Evolutionary conservation across 2,797 vertebrate genomes (phyloP).

Genomic region (Neopelma chrysocephalum): DNA sequence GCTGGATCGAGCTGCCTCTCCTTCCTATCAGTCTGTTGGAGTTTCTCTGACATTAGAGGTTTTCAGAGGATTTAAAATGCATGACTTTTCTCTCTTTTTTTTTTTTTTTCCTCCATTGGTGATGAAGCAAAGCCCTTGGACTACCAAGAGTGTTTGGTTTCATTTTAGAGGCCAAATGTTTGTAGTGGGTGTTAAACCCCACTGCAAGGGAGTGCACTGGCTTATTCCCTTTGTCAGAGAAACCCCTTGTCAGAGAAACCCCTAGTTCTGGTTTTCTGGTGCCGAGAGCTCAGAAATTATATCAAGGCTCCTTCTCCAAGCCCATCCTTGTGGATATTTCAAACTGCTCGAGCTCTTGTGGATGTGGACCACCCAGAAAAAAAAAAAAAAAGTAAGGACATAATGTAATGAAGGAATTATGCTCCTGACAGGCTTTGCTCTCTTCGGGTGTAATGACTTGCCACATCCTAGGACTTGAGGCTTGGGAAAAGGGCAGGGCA

Average conservation of each 20-base stretch:
- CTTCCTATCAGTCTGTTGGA: neutral
- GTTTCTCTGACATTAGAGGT: neutral
- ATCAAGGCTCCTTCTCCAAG: neutral
- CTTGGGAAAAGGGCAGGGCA: conserved; percentile 1
- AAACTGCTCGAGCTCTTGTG: neutral
- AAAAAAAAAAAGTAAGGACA: neutral
- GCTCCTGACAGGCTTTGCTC: neutral
- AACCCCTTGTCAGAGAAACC: neutral
- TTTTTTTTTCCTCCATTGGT: no score
- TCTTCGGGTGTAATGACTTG: neutral
- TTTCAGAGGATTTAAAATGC: neutral
- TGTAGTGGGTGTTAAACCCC: neutral
- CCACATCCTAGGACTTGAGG: neutral
- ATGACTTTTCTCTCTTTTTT: neutral
- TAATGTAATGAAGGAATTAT: neutral
- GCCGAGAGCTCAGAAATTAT: neutral
- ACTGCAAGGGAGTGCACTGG: neutral
- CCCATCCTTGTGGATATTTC: neutral
- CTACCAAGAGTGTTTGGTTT: neutral
- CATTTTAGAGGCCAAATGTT: neutral
- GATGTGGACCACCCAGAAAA: no score
- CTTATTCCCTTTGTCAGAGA: neutral
- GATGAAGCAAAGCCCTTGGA: neutral
- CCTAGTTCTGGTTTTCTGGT: neutral
- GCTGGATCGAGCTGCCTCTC: neutral